Evolutionary conservation across 2,888 invertebrate species (phyloP).

Genomic region (Nowickia ferox): DNA sequence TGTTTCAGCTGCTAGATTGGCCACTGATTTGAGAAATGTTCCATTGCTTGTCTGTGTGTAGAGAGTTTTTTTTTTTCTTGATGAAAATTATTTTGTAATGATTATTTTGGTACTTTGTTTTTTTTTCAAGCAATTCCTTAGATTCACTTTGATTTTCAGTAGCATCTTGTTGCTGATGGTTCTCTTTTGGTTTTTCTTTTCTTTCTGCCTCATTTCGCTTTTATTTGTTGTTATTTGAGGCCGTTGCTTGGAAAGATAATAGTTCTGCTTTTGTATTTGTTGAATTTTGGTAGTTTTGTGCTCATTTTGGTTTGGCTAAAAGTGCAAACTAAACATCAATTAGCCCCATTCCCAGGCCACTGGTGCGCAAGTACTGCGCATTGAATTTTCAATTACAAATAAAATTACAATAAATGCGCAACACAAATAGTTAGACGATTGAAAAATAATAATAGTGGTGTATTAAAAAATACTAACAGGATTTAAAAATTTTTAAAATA

Average conservation of each 20-base stretch:
- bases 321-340: slow-evolving; percentile 82
- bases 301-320: slow-evolving; percentile 80
- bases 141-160: slow-evolving; percentile 66
- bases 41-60: neutral
- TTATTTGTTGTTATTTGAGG: slow-evolving; percentile 50
- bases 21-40: slow-evolving; percentile 62
- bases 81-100: slow-evolving; percentile 63
- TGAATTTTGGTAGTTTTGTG: slow-evolving; percentile 73
- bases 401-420: slow-evolving; percentile 6
- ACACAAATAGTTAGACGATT: slow-evolving; percentile 22
- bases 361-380: slow-evolving; percentile 41
- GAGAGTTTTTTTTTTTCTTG: slow-evolving; percentile 18
- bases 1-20: slow-evolving; percentile 64
- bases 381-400: slow-evolving; percentile 42
- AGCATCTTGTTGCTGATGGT: slow-evolving; percentile 47
- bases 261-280: slow-evolving; percentile 29
- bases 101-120: slow-evolving; percentile 54
- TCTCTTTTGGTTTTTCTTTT: slow-evolving; percentile 6
- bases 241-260: slow-evolving; percentile 17
- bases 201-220: slow-evolving; percentile 58
- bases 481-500: slow-evolving; percentile 46
- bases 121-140: slow-evolving; percentile 41
- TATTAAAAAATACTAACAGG: slow-evolving; percentile 47
- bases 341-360: slow-evolving; percentile 81
- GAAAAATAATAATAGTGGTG: slow-evolving; percentile 39